Base-by-base conservation (phyloP, 2,113 vertebrate genomes). In the Anarhynchus alexandrinus region DNA sequence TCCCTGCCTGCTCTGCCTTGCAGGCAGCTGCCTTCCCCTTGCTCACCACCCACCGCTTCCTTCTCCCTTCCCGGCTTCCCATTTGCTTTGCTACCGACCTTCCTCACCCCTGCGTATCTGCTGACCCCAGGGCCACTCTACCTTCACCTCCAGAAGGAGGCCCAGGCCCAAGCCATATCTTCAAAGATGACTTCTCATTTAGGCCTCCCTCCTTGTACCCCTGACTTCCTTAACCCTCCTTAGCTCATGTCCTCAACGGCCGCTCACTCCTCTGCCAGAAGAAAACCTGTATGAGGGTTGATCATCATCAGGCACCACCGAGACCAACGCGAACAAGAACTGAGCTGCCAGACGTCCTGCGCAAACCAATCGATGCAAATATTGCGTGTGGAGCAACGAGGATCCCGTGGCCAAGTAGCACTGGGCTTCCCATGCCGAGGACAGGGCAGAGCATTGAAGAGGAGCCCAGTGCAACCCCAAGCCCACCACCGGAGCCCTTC, bases 311-410 rank as follows among this genome's bases (percentile, higher is more conserved):
- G 36, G 27, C 32, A 58, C 16, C 1, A 0, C 12, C 10, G 2
- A 67, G 42, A 55, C 7, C 47, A 69, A 32, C 0, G 4, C 7
- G 51, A 70, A 49, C 12, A 77, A 64, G 36, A 26, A 34, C 15
- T 1, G 0, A 76, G 57, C 26, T 62, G 32, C 26, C 12, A 3
- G 1, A 42, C 7, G 3, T 43, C 38, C 38, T 20, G 25, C 5
- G 20, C 43, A 58, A 64, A 30, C 27, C 9, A 0, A 51, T 27
- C 5, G 1, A 47, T 7, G 43, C 22, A 38, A 51, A 45, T 58
- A 51, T 2, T 25, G 58, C 4, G 9, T 5, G 19, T 38, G 36
- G 36, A 77, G 64, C 64, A 70, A 43, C 32, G 17, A 19, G 9
- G 17, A 69, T 27, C 29, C 34, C 8, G 10, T 2, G 12, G 19